Base-by-base conservation (phyloP, 2,888 invertebrate genomes). In the Eretmocerus hayati region DNA sequence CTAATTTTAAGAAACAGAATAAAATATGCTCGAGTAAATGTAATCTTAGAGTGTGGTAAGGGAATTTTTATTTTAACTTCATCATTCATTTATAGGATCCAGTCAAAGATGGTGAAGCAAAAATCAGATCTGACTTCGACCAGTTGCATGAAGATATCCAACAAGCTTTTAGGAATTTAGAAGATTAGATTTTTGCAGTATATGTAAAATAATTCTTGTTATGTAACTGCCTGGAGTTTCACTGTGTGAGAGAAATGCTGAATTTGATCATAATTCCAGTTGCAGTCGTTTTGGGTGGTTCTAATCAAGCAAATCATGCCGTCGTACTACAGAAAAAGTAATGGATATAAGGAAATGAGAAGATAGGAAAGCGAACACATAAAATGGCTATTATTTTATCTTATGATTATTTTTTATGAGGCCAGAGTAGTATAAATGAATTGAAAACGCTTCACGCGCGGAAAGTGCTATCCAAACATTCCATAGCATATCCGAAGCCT, bases 131-230 rank as follows among this genome's bases (percentile, higher is more conserved):
- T 39, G 96, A 97, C 68, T 96, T 90, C 74, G 97, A 99, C 72
- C 95, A 95, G 67, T 77, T 99, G 47, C 80, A 92, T 64, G 99
- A 99, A 74, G 92, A 94, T 72, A 92, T 99, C 80, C 90, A 93
- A 63, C 89, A 90, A 69, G 90, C 92, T 62, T 99, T 99, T 82
- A 87, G 97, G 74, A 96, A 95, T 79, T 80, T 99, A 68, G 97
- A 99, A 79, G 97, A 99, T 75, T 94, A 91, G 79, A 60, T 63
- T 47, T 47, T 51, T 43, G 46, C 54, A 42, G 47, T 45, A 43
- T 45, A 46, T 48, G 52, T 50, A 49, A 48, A 54, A n/a, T n/a
- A n/a, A 53, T 50, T 48, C 43, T 56, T 58, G 55, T 57, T 58
- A 55, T 54, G 46, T 45, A 54, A 56, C 50, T 50, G 55, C 56